Conservation (phyloP, 2,888 invertebrate species). For the Arge pagana region DNA sequence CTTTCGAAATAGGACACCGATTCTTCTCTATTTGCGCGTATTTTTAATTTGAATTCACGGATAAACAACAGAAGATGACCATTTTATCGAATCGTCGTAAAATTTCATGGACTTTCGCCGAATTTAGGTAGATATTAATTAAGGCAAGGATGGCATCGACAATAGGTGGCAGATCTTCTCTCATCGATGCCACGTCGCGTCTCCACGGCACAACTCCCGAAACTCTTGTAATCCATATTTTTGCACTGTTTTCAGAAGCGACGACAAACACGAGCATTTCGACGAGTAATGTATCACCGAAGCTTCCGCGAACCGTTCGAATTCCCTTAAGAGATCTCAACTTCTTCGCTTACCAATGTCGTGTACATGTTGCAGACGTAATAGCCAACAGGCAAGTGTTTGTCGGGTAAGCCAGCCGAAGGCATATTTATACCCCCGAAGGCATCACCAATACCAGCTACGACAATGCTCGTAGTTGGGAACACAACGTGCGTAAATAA, state of each 20-base stretch:
- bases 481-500: slow-evolving; percentile 8
- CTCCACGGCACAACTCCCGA: too few species aligned
- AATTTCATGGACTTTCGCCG: too few species aligned
- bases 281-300: slow-evolving; percentile 2
- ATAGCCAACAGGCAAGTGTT: slow-evolving; percentile 50
- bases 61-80: too few species aligned
- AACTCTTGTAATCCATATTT: slow-evolving; percentile 1
- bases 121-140: too few species aligned
- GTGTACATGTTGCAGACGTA: slow-evolving; percentile 50
- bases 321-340: background rate
- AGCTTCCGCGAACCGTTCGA: background rate
- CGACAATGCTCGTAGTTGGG: background rate
- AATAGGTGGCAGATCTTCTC: too few species aligned
- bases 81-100: too few species aligned
- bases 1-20: too few species aligned
- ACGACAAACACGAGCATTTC: background rate
- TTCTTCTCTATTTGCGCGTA: too few species aligned
- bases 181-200: too few species aligned
- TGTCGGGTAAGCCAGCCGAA: slow-evolving; percentile 46
- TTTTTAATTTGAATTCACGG: too few species aligned
- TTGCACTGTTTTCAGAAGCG: slow-evolving; percentile 7
- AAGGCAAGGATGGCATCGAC: too few species aligned
- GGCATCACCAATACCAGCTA: slow-evolving; percentile 40
- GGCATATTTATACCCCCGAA: slow-evolving; percentile 50
- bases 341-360: slow-evolving; percentile 43